A percentile compares a stretch with the other conserved stretches of the same genome.
Conservation (phyloP, 2,888 invertebrate species). For the Melanchra persicariae region DNA sequence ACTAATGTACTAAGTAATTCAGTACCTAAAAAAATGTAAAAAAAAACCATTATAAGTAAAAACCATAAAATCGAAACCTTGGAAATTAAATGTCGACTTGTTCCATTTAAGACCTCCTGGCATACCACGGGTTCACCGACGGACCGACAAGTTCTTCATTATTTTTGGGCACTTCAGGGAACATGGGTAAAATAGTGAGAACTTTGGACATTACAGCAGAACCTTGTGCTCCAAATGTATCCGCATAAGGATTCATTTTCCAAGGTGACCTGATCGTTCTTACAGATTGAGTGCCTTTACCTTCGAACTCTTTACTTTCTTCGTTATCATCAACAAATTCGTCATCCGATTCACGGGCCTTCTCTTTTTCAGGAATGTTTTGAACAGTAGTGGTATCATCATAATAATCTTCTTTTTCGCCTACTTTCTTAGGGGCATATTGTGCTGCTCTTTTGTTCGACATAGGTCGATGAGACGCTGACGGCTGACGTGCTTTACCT, state of each 20-base stretch:
- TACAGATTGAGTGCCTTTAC: conserved; percentile 50
- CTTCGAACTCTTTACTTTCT: conserved; percentile 72
- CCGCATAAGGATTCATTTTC: conserved; percentile 65
- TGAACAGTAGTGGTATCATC: conserved; percentile 70
- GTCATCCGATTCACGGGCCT: conserved; percentile 63
- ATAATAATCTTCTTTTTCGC: conserved; percentile 75
- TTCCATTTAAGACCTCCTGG: neutral
- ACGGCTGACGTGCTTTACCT: conserved; percentile 57
- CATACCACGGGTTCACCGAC: conserved; percentile 20
- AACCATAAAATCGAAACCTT: conserved; percentile 17
- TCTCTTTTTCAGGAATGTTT: conserved; percentile 62
- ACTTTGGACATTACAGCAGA: conserved; percentile 68
- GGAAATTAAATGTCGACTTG: conserved; percentile 1
- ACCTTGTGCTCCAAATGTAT: conserved; percentile 72
- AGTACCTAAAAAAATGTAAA: conserved; percentile 10
- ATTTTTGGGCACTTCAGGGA: conserved; percentile 71
- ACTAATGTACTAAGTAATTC: conserved; percentile 37
- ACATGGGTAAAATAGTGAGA: conserved; percentile 77
- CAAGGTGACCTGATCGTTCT: conserved; percentile 76
- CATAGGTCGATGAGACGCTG: conserved; percentile 30
- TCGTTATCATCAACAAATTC: conserved; percentile 73
- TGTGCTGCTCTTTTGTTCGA: conserved; percentile 63
- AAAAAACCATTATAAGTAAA: conserved; percentile 17
- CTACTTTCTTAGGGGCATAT: conserved; percentile 58
- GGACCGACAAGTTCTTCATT: neutral